phyloP scores from a whole-genome alignment of 2,797 vertebrate species.

The Diplodus sargus region DNA sequence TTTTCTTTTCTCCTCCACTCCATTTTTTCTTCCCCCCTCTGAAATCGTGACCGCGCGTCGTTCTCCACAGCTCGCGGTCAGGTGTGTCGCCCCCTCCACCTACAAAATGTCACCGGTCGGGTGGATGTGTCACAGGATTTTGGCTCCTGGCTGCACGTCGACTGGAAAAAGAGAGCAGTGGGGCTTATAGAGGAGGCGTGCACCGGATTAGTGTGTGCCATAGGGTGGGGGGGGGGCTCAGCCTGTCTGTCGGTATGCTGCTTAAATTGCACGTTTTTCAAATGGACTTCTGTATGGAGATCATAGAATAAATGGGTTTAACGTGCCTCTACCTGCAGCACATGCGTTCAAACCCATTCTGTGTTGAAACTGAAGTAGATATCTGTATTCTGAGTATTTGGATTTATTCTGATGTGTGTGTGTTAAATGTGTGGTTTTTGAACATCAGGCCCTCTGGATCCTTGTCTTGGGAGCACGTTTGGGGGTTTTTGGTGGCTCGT shows the following conservation, averaged over 20 bases:
- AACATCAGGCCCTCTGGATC: neutral
- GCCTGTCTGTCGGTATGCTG: neutral
- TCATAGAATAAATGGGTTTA: neutral
- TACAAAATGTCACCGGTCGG: constrained; percentile 62
- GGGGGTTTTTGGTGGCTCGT: neutral
- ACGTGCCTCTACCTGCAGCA: neutral
- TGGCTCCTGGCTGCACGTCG: constrained; percentile 23
- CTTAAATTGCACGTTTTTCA: neutral
- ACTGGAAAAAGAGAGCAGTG: constrained; percentile 21
- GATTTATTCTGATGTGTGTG: neutral
- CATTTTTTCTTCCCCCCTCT: neutral
- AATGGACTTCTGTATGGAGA: neutral
- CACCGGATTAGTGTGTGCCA: constrained; percentile 45
- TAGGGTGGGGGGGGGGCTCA: neutral
- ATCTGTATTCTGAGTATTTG: neutral
- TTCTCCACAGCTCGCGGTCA: constrained; percentile 16
- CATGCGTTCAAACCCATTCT: neutral
- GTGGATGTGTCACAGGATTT: constrained; percentile 33
- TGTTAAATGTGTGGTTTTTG: neutral
- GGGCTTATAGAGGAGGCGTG: constrained; percentile 42
- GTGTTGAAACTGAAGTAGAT: neutral
- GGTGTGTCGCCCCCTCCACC: constrained; percentile 31
- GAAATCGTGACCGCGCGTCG: neutral
- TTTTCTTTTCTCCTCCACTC: neutral
- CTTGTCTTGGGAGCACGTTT: neutral